Percentiles rank a stretch among this genome's conserved stretches.
Evolutionary conservation across 2,113 vertebrate species (phyloP).

Genomic region (Gadus macrocephalus): DNA sequence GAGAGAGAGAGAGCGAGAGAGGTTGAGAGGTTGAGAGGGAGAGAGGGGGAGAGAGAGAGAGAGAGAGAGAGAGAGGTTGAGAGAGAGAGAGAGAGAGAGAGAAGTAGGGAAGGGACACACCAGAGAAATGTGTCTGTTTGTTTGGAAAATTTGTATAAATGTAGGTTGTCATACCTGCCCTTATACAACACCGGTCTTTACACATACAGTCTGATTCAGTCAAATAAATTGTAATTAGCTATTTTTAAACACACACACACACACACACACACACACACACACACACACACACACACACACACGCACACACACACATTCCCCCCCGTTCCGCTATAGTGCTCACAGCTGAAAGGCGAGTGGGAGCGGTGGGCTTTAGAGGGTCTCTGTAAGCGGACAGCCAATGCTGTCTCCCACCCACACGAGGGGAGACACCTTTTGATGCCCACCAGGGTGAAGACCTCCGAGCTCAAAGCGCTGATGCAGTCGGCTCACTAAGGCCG

Average conservation of each 20-base stretch:
- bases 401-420: too few species aligned
- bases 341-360: too few species aligned
- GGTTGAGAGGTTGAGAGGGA: not conserved
- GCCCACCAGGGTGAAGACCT: too few species aligned
- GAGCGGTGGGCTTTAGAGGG: too few species aligned
- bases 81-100: conserved; percentile 7
- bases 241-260: conserved; percentile 13
- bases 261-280: conserved; percentile 22
- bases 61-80: not conserved
- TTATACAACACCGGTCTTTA: conserved; percentile 10
- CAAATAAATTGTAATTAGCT: conserved; percentile 6
- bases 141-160: too few species aligned
- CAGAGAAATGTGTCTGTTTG: too few species aligned
- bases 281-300: conserved; percentile 18
- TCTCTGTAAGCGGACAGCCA: too few species aligned
- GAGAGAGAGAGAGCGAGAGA: conserved; percentile 14
- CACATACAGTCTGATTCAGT: conserved; percentile 15
- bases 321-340: not conserved
- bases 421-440: too few species aligned
- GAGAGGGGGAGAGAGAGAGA: conserved; percentile 5
- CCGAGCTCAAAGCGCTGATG: too few species aligned
- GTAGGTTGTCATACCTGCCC: not conserved
- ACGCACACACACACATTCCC: conserved; percentile 16
- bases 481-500: too few species aligned
- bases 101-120: not conserved